Percentiles rank a stretch among this genome's conserved stretches.
Conservation (phyloP, 53 echinoderm and acorn worm species). For the Holothuria scabra region DNA sequence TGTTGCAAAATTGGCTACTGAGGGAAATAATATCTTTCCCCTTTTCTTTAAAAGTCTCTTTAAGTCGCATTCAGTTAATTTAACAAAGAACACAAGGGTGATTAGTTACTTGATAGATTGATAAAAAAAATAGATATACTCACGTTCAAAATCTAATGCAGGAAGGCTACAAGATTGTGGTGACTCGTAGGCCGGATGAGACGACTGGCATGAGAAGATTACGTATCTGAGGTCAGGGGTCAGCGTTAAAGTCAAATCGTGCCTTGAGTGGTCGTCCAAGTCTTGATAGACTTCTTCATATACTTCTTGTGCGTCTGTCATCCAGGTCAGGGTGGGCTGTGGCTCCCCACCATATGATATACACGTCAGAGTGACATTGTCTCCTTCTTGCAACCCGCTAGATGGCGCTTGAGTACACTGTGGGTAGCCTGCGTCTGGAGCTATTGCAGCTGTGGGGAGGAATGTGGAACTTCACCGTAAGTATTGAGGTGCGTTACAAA, state of each 20-base stretch:
- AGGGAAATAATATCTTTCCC: no score
- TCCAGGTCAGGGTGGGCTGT: constrained; percentile 82
- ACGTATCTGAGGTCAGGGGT: constrained; percentile 74
- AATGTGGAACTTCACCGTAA: not conserved
- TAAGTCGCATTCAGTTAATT: no score
- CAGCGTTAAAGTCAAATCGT: constrained; percentile 65
- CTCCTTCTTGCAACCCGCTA: constrained; percentile 59
- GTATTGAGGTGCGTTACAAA: not conserved
- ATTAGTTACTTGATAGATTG: no score
- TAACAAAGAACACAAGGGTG: no score
- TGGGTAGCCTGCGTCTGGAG: constrained; percentile 69
- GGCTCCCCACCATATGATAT: constrained; percentile 85
- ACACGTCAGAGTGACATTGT: constrained; percentile 75
- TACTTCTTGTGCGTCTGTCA: constrained; percentile 53
- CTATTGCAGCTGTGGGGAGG: constrained; percentile 64
- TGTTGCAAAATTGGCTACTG: no score
- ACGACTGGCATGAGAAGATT: constrained; percentile 75
- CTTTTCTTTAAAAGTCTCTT: no score
- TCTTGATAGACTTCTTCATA: constrained; percentile 56
- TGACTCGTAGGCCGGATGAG: constrained; percentile 77
- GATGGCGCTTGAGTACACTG: constrained; percentile 72
- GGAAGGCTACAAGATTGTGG: constrained; percentile 73
- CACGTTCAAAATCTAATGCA: constrained; percentile 74
- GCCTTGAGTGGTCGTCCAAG: constrained; percentile 49
- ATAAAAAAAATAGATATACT: constrained; percentile 10